Conservation (phyloP, 2,797 vertebrate genomes). For the Delichon dasypus region DNA sequence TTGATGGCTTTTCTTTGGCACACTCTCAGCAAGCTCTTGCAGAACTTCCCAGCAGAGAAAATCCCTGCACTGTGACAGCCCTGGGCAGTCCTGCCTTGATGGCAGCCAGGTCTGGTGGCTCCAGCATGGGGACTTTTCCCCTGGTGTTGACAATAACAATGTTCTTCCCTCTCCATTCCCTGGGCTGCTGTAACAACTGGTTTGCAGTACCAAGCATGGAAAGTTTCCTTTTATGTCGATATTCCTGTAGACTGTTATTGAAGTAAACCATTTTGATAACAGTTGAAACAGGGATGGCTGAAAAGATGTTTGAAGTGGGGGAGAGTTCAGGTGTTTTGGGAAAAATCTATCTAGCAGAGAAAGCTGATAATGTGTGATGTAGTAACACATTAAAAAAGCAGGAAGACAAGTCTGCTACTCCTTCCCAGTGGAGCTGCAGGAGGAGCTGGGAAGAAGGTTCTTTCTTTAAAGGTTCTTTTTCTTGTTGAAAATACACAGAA, state of each 20-base stretch:
- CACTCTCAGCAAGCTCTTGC: not conserved
- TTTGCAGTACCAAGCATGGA: not conserved
- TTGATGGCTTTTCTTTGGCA: conserved; percentile 1
- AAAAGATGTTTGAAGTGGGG: not conserved
- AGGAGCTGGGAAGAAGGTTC: not conserved
- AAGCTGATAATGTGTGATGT: not conserved
- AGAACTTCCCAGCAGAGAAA: not conserved
- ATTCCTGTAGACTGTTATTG: not conserved
- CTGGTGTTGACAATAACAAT: not conserved
- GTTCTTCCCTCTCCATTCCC: not conserved
- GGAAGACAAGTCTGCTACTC: not conserved
- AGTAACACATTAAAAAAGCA: not conserved
- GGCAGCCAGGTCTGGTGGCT: not conserved
- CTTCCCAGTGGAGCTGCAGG: not conserved
- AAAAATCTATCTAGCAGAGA: not conserved
- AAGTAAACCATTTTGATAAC: not conserved
- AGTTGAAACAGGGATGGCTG: not conserved
- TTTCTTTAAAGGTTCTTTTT: not conserved
- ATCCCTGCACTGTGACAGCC: not conserved
- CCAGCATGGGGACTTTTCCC: not conserved
- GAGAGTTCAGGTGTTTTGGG: not conserved
- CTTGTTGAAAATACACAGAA: not conserved
- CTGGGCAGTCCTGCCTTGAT: not conserved
- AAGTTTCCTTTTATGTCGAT: not conserved
- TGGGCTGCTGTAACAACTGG: not conserved